phyloP scores from a whole-genome alignment of 2,888 invertebrate species.

The Chrysolina oricalcia region DNA sequence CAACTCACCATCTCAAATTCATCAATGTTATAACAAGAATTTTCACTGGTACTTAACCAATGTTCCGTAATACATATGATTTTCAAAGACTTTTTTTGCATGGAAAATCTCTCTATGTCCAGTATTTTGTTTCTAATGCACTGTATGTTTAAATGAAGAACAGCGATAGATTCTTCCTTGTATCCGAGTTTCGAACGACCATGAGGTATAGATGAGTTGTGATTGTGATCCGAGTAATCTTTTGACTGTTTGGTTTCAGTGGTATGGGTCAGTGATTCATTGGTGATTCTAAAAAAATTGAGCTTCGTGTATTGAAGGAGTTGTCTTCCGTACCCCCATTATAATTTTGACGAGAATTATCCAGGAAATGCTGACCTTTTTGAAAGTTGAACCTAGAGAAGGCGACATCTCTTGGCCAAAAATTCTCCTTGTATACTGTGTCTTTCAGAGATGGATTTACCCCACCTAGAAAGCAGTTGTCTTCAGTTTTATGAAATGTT shows the following conservation, averaged over 20 bases:
- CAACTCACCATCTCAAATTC: too few relatives aligned
- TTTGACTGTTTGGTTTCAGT: constrained; percentile 7
- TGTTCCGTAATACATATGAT: too few relatives aligned
- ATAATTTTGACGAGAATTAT: neutral
- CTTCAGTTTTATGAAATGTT: constrained; percentile 10
- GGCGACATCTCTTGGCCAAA: neutral
- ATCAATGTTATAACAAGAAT: too few relatives aligned
- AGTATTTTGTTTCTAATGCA: too few relatives aligned
- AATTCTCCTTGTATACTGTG: constrained; percentile 9
- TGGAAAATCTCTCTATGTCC: too few relatives aligned
- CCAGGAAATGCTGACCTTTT: constrained; percentile 3
- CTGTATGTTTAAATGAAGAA: neutral
- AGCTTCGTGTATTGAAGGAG: too few relatives aligned
- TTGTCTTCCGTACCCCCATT: neutral
- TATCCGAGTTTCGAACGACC: constrained; percentile 8
- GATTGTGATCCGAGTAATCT: constrained; percentile 4
- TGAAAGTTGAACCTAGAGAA: constrained; percentile 8
- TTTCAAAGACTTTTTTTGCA: too few relatives aligned
- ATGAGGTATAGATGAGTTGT: constrained; percentile 6
- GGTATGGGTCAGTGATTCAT: too few relatives aligned
- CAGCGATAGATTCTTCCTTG: constrained; percentile 13
- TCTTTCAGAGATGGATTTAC: constrained; percentile 13
- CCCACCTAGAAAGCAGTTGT: constrained; percentile 27
- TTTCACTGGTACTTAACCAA: too few relatives aligned
- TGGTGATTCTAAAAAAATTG: too few relatives aligned